A percentile compares a stretch with the other conserved stretches of the same genome.
Evolutionary conservation across 1,140 invertebrate genomes (phyloP).

Genomic region (Diuraphis noxia): DNA sequence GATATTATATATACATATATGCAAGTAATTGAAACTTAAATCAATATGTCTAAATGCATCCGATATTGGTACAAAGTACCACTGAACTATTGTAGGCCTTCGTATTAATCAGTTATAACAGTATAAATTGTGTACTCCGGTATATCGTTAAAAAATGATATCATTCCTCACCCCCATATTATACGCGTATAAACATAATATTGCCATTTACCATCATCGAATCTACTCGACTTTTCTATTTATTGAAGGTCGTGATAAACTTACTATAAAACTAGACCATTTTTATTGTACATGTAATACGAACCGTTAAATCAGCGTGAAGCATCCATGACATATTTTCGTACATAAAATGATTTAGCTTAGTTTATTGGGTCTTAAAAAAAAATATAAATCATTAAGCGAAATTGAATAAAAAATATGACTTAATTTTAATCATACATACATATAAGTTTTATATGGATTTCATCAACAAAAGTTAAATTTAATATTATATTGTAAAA

Average conservation of each 20-base stretch:
- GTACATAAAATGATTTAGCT: no score
- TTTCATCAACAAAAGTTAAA: no score
- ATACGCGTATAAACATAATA: not conserved
- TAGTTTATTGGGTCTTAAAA: no score
- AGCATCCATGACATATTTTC: not conserved
- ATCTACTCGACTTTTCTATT: not conserved
- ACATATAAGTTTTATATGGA: no score
- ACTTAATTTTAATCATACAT: no score
- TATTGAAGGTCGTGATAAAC: not conserved
- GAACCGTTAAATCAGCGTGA: not conserved
- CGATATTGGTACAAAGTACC: not conserved
- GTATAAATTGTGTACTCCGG: not conserved
- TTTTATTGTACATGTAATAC: not conserved
- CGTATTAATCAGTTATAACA: not conserved
- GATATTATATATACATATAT: no score
- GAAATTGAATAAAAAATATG: no score
- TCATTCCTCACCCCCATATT: not conserved
- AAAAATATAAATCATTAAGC: no score
- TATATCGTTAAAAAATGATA: not conserved
- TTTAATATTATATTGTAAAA: no score
- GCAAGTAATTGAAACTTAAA: not conserved
- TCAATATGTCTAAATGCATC: not conserved
- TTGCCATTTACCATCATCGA: no score
- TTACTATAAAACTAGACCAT: not conserved
- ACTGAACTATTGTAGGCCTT: not conserved